Evolutionary conservation across 1,140 invertebrate genomes (phyloP).

Genomic region (Lucilia sericata): DNA sequence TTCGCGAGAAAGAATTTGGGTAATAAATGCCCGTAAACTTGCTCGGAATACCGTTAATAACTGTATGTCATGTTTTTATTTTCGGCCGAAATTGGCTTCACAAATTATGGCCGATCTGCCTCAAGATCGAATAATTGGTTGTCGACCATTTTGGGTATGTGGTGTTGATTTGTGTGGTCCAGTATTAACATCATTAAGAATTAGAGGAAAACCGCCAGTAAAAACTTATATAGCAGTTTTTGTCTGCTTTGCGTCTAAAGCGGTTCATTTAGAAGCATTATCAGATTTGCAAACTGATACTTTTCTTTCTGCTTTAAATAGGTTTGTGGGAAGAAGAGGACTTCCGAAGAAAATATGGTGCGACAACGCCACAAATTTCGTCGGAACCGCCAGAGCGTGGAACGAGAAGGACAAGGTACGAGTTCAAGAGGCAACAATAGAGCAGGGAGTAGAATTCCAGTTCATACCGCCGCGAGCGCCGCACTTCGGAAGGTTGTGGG

Average conservation of each 20-base stretch:
- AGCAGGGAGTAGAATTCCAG: no score
- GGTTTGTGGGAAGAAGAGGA: background rate
- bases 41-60: background rate
- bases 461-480: no score
- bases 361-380: no score
- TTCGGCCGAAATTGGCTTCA: background rate
- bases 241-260: background rate
- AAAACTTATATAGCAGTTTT: conserved; percentile 24
- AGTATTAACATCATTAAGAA: background rate
- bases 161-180: background rate
- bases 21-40: background rate
- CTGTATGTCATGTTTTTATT: background rate
- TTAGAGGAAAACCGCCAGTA: background rate
- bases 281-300: background rate
- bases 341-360: no score
- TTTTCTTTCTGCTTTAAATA: background rate
- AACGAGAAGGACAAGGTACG: no score
- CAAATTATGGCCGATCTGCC: background rate
- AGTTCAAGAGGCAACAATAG: no score
- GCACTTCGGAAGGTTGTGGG: no score
- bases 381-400: no score
- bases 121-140: background rate
- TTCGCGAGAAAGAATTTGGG: background rate
- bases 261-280: background rate
- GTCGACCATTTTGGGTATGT: background rate